phyloP scores from a whole-genome alignment of 2,888 invertebrate species.

The Lycocerus yunnanus region DNA sequence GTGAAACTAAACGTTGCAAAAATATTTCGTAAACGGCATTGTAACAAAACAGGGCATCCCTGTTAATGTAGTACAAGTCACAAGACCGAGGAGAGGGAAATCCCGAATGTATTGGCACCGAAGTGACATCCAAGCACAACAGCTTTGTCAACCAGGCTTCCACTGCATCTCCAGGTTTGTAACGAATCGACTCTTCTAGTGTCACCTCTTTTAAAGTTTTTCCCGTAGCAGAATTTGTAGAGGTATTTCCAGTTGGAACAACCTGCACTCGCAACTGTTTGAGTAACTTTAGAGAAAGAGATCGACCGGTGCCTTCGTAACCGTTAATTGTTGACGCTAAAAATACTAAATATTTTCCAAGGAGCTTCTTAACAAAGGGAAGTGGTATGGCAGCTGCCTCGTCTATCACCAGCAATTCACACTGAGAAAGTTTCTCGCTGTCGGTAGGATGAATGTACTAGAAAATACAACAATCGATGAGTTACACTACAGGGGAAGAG shows the following conservation, averaged over 20 bases:
- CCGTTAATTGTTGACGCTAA: constrained; percentile 97
- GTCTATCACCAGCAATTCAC: constrained; percentile 94
- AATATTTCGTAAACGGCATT: constrained; percentile 93
- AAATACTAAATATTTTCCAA: constrained; percentile 91
- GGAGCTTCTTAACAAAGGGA: constrained; percentile 85
- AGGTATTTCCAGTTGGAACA: constrained; percentile 56
- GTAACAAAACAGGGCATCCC: constrained; percentile 96
- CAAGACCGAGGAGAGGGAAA: constrained; percentile 90
- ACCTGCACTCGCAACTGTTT: constrained; percentile 79
- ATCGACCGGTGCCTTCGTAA: constrained; percentile 97
- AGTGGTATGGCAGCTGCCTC: constrained; percentile 99
- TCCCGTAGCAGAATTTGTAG: constrained; percentile 57
- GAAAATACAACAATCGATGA: constrained; percentile 2
- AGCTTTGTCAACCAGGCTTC: constrained; percentile 91
- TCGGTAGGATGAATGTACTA: constrained; percentile 96
- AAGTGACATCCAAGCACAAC: constrained; percentile 86
- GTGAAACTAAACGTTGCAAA: constrained; percentile 86
- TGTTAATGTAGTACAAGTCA: constrained; percentile 83
- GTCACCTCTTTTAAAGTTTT: constrained; percentile 66
- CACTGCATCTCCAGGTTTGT: constrained; percentile 83
- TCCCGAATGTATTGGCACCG: constrained; percentile 72
- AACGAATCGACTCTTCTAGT: constrained; percentile 94
- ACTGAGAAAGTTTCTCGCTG: constrained; percentile 84
- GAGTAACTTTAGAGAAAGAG: constrained; percentile 91
- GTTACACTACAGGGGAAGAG: too few species aligned